Evolutionary conservation across 2,797 vertebrate species (phyloP), one percentile per base, ranked within the genome.

Genomic region (Tamandua tetradactyla): DNA sequence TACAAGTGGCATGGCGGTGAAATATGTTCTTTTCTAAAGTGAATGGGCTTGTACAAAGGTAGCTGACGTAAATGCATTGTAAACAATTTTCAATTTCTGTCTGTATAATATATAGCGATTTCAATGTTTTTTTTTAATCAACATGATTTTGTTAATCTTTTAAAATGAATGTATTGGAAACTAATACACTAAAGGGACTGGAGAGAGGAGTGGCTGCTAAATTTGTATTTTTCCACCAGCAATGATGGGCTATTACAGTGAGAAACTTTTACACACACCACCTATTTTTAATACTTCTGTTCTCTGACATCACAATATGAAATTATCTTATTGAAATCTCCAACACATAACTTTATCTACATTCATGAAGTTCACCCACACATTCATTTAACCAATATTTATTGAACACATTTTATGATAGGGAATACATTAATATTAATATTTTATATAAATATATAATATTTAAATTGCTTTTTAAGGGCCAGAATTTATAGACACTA

Each of bases 141-240:
- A 91, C 69, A 3, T 52, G n/a, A 61, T 93, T 89, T 17, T 88
- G 89, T 91, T 94, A 94, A 86, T 62, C 90, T 91, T 47, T 59
- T 92, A 94, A 52, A 76, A 47, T 72, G 91, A 97, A 96, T 94
- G 88, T 55, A 40, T 92, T 93, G 68, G 87, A 96, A 95, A 84
- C n/a, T 79, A 71, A 89, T 52, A 93, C 52, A 68, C 49, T 87
- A 74, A 96, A 80, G 66, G 62, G 42, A 12, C 18, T 7, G 95
- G 27, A 86, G 57, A 86, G 57, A 82, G 6, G 5, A 81, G 82
- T 71, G 69, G 7, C n/a, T 94, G 9, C 78, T 91, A 35, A 69
- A 78, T 12, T 71, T 96, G 84, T 89, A 78, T 80, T 94, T 93
- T n/a, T 62, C 47, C 71, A 44, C 6, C 13, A 64, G 0, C 9